Base-by-base conservation (phyloP, 1,140 invertebrate species). In the Diprion similis region DNA sequence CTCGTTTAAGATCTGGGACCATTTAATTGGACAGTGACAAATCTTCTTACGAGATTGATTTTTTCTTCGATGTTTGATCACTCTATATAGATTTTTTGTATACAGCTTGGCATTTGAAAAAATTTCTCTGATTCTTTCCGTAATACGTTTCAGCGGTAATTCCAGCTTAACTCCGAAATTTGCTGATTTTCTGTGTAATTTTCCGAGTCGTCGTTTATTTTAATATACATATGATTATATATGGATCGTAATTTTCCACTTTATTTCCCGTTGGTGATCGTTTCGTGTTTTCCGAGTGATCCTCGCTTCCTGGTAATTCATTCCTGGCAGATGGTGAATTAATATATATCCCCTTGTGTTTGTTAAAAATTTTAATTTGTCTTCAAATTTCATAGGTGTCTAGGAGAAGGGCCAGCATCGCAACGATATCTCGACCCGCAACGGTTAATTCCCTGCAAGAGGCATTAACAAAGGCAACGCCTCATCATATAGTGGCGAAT, bases 401-500 rank as follows among this genome's bases (percentile, higher is more conserved):
- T 82, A 87, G 84, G 75, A 85, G 87, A 78, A 84, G 87, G 80
- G 87, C 87, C 73, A 88, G 87, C 70, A 84, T 88, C 45, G 87
- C 87, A 11, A 86, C 87, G 76, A 87, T 88, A 79, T 86, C 86
- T 18, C 79, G 85, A 77, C 86, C 86, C n/a, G 51, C n/a, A 59
- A 13, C n/a, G 8, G 68, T 85, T 48, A 82, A 77, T 75, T 80
- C 59, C 64, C 75, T 78, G 15, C 86, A 83, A 73, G 87, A 88
- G 47, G 18, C 17, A 45, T 76, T 79, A 47, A 72, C 78, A 78
- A 88, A 88, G 82, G 86, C 83, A 87, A 85, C 81, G 68, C 37
- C 10, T 68, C 66, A 17, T 18, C 59, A 79, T 74, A 51, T 73
- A 8, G 17, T 46, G 46, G 51, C 68, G 64, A 17, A n/a, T 37